Evolutionary conservation across 1,140 invertebrate genomes (phyloP), one percentile per base, ranked within the genome.

Genomic region (Cepaea nemoralis): DNA sequence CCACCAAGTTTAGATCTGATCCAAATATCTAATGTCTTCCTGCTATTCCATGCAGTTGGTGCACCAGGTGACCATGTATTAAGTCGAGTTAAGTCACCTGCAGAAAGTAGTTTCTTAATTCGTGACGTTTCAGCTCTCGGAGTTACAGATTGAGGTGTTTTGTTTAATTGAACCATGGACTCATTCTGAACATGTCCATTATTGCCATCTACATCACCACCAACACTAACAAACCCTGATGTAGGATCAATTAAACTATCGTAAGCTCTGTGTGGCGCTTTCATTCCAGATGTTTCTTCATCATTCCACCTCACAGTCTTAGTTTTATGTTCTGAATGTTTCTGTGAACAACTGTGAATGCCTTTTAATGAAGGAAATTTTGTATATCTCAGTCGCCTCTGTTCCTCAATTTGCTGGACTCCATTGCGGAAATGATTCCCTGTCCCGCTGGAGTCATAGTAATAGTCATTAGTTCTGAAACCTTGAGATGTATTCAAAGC

Each of bases 241-340:
- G 89, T 86, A 24, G 90, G 90, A 78, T 91, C 90, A 27, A 91
- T 85, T 67, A 88, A 88, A 70, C 90, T 90, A 45, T 90, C 89
- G 84, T 85, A 89, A 67, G 83, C 81, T 40, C 90, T 82, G 55
- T 85, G 88, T 14, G 90, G 90, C 3, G 88, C 90, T 22, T 80
- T 73, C 2, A 87, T 82, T 19, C 86, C 39, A 55, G 85, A 83
- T 75, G 90, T 87, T 14, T 89, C 89, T 31, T 88, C 87, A 80
- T 91, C 89, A 80, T 91, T 90, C 86, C 86, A 90, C 74, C 77
- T 77, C 78, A 87, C 89, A 70, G 86, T 50, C 2, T 33, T 40
- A 45, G 12, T 73, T 33, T 82, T 83, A 24, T 85, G 77, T 48
- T 83, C 81, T 31, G 85, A 63, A 40, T 83, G 84, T 55, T 83